Conservation (phyloP, 2,888 invertebrate genomes). For the Cosmorhoe ocellata region DNA sequence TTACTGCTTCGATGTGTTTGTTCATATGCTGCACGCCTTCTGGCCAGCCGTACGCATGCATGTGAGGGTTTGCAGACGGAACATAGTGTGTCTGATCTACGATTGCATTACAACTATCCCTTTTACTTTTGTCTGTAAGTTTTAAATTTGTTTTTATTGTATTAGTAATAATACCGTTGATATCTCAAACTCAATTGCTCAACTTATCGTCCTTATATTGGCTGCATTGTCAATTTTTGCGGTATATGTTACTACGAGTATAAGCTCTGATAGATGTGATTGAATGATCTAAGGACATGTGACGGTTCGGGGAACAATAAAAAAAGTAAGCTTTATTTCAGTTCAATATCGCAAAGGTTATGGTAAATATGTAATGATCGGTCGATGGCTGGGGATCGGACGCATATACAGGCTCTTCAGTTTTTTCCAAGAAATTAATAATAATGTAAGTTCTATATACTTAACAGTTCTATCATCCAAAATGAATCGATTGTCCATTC, state of each 20-base stretch:
- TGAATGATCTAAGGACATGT: too few relatives aligned
- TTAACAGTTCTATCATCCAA: neutral
- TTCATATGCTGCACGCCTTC: slow-evolving; percentile 54
- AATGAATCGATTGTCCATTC: too few relatives aligned
- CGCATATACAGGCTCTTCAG: slow-evolving; percentile 62
- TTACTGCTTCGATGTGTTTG: slow-evolving; percentile 50
- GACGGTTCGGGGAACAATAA: too few relatives aligned
- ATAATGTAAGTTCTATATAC: slow-evolving; percentile 51
- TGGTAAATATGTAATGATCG: slow-evolving; percentile 35
- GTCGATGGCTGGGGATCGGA: slow-evolving; percentile 58
- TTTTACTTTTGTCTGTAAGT: slow-evolving; percentile 55
- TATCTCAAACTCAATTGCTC: too few relatives aligned
- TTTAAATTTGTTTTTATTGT: neutral
- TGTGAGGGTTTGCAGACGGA: slow-evolving; percentile 56
- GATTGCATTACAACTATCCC: slow-evolving; percentile 57
- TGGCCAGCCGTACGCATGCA: slow-evolving; percentile 63
- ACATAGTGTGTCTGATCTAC: slow-evolving; percentile 42
- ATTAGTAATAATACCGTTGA: too few relatives aligned
- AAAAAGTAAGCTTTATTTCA: slow-evolving; percentile 31
- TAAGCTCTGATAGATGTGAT: too few relatives aligned
- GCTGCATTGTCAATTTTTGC: too few relatives aligned
- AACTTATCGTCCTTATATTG: too few relatives aligned
- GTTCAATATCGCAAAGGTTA: slow-evolving; percentile 38
- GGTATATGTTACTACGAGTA: too few relatives aligned
- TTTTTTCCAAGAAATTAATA: slow-evolving; percentile 54